Evolutionary conservation across 1,140 invertebrate genomes (phyloP).

Genomic region (Eriosoma lanigerum): DNA sequence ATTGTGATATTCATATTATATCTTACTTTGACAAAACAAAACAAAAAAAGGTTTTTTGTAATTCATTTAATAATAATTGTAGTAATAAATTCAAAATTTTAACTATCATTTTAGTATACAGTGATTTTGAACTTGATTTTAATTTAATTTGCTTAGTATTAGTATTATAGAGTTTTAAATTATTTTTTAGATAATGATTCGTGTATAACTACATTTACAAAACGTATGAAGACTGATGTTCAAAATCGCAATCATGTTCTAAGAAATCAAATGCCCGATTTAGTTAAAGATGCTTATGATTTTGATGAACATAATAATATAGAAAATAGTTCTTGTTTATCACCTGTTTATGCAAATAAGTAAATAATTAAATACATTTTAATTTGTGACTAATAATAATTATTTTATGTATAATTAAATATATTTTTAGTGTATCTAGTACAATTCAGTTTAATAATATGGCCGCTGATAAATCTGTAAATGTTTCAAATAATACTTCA

Average conservation of each 20-base stretch:
- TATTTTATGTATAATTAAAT: neutral
- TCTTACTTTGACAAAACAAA: no score
- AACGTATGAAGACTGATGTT: neutral
- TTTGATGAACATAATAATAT: neutral
- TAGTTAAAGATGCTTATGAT: constrained; percentile 29
- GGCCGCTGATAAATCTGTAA: neutral
- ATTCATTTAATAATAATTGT: no score
- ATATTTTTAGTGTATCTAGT: constrained; percentile 25
- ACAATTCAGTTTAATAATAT: neutral
- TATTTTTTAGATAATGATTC: constrained; percentile 19
- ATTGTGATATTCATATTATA: no score
- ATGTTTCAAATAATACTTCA: neutral
- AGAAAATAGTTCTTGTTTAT: neutral
- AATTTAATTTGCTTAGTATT: no score
- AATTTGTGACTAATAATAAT: neutral
- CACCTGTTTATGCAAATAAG: neutral
- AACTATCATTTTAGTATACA: no score
- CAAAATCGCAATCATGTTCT: neutral
- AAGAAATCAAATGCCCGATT: constrained; percentile 31
- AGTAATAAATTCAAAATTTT: no score
- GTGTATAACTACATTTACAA: neutral
- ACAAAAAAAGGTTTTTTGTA: no score
- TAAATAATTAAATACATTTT: neutral
- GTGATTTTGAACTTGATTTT: no score
- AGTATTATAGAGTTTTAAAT: neutral